These are phyloP conservation scores for Gari tellinella DNA, from an alignment of 2,888 invertebrate species.

Conservation along the genomic window DNA sequence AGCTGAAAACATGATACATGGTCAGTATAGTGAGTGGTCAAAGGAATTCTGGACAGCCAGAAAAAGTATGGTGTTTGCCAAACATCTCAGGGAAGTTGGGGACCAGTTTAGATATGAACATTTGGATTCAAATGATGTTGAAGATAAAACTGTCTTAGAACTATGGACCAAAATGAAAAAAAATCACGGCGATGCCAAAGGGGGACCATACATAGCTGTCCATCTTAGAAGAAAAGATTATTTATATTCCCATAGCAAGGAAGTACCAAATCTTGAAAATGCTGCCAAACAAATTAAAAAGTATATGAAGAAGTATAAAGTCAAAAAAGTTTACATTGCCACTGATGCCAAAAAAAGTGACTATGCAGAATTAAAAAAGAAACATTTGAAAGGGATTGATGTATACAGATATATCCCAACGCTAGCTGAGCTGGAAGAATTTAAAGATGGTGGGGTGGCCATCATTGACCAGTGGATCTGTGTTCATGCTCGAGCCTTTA, in stretches of 20 bases:
- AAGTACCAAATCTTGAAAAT: constrained; percentile 91
- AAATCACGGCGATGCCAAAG: constrained; percentile 83
- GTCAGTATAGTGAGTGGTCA: constrained; percentile 90
- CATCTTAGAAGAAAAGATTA: constrained; percentile 97
- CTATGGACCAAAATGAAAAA: constrained; percentile 87
- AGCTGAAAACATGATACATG: constrained; percentile 79
- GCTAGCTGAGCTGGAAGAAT: constrained; percentile 79
- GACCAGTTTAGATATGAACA: constrained; percentile 87
- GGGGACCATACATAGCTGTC: constrained; percentile 90
- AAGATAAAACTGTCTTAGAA: constrained; percentile 87
- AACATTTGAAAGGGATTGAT: constrained; percentile 80
- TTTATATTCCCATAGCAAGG: constrained; percentile 89
- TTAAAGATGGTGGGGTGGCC: constrained; percentile 93
- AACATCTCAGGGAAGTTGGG: constrained; percentile 88
- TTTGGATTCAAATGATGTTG: constrained; percentile 88
- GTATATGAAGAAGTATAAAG: constrained; percentile 86
- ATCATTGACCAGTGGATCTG: constrained; percentile 98
- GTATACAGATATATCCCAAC: constrained; percentile 76
- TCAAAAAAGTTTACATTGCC: constrained; percentile 91
- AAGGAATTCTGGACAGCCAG: constrained; percentile 80
- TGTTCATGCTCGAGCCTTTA: constrained; percentile 93
- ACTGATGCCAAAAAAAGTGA: constrained; percentile 90
- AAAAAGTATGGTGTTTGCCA: constrained; percentile 95
- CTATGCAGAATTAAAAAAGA: constrained; percentile 84
- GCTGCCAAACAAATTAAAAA: constrained; percentile 91